A percentile compares a stretch with the other conserved stretches of the same genome.
Evolutionary conservation across 2,888 invertebrate genomes (phyloP).

Genomic region (Phortica magna): DNA sequence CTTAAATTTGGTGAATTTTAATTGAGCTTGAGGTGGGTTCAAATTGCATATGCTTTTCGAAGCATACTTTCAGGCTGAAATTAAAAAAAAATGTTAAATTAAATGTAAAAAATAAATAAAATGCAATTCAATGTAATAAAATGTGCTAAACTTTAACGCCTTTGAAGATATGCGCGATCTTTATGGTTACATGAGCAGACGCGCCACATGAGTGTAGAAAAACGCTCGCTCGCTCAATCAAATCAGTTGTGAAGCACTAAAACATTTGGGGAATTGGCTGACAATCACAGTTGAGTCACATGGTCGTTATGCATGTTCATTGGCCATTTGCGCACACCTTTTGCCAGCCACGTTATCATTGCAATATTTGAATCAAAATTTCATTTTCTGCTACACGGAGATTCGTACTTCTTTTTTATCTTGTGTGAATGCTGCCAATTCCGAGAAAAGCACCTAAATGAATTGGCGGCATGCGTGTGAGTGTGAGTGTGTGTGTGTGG

Average conservation of each 20-base stretch:
- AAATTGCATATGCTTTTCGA: too few relatives aligned
- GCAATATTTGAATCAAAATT: slow-evolving; percentile 25
- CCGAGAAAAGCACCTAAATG: slow-evolving; percentile 71
- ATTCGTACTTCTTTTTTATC: slow-evolving; percentile 22
- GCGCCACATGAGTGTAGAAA: too few relatives aligned
- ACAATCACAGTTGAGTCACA: not conserved
- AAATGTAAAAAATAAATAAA: too few relatives aligned
- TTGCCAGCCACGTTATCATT: not conserved
- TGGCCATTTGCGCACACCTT: slow-evolving; percentile 1
- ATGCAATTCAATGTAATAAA: too few relatives aligned
- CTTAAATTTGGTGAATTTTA: not conserved
- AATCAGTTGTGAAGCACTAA: not conserved
- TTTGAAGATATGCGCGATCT: too few relatives aligned
- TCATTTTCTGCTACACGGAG: slow-evolving; percentile 29
- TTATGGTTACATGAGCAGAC: too few relatives aligned
- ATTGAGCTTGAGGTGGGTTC: not conserved
- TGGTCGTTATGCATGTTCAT: not conserved
- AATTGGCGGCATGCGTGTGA: slow-evolving; percentile 61
- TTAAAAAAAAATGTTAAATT: too few relatives aligned
- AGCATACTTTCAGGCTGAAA: too few relatives aligned
- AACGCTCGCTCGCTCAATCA: not conserved
- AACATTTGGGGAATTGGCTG: not conserved
- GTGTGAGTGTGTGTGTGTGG: slow-evolving; percentile 37
- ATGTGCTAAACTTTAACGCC: too few relatives aligned
- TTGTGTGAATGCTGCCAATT: slow-evolving; percentile 63